Evolutionary conservation across 2,113 vertebrate genomes (phyloP), one percentile per base, ranked within the genome.

Genomic region (Vidua chalybeata): DNA sequence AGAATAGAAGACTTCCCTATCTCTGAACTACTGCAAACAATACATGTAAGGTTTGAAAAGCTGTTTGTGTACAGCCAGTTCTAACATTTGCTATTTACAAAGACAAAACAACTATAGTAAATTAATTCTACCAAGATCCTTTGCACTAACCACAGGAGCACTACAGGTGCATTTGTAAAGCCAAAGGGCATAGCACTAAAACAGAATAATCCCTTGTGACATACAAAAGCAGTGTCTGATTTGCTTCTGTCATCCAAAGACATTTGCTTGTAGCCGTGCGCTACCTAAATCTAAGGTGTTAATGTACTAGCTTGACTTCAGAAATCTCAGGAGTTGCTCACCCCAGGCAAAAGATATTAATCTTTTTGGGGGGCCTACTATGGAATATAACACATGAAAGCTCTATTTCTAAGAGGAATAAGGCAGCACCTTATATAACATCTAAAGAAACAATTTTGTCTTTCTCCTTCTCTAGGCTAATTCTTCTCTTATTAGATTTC

Each of bases 221-320:
- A 97, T 82, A 96, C 93, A 97, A 97, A 97, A 97, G 95, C 93
- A 97, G 91, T 95, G 94, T 97, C 97, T 97, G 97, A 95, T 97
- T 96, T 97, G 93, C 94, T 97, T 96, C 96, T 95, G 10, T 94
- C 89, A 93, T 91, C 94, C 87, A 86, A 91, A 97, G 96, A 97
- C 89, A 95, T 79, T 97, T 91, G 96, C 93, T 96, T 95, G 94
- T 96, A 97, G 95, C 94, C 22, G 3, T 90, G 76, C 2, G 7
- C 82, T 96, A 90, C 93, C 96, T 80, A 97, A 96, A 97, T 97
- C 95, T 61, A 95, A 97, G 97, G 97, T 97, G 97, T 97, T 98
- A 98, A 97, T 97, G 95, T 96, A 97, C 96, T 92, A 89, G 84
- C 86, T 93, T 97, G 95, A 95, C 96, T 97, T 95, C 91, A 92